Percentiles rank a stretch among this genome's conserved stretches.
phyloP scores from a whole-genome alignment of 2,888 invertebrate genomes.

The Zonitis immaculata region DNA sequence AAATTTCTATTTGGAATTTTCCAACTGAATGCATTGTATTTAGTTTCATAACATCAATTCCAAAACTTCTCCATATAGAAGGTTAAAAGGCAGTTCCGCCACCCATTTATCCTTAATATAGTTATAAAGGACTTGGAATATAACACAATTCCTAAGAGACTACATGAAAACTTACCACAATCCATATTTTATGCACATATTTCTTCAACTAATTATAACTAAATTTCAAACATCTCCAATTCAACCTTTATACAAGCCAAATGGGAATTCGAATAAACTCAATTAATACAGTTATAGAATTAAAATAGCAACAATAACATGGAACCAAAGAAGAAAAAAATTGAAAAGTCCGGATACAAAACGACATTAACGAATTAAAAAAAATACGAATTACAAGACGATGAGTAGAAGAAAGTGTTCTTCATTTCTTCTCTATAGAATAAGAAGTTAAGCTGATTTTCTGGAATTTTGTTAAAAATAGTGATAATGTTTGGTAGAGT shows the following conservation, averaged over 20 bases:
- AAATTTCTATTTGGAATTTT: not conserved
- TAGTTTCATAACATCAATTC: not conserved
- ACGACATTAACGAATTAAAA: not conserved
- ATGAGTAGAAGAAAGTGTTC: no score
- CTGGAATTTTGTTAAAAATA: not conserved
- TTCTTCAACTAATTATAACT: not conserved
- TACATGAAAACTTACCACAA: not conserved
- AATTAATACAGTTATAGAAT: not conserved
- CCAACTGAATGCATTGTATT: not conserved
- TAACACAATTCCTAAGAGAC: not conserved
- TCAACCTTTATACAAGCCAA: not conserved
- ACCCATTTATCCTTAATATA: slow-evolving; percentile 1
- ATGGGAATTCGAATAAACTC: not conserved
- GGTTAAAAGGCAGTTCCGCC: not conserved
- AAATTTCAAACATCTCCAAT: not conserved
- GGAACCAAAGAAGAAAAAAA: not conserved
- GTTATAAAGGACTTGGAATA: slow-evolving; percentile 1
- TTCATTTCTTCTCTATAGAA: no score
- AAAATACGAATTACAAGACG: no score
- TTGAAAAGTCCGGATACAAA: not conserved
- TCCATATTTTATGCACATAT: slow-evolving; percentile 1
- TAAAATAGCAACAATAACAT: not conserved
- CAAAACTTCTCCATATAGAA: not conserved
- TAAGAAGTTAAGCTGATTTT: not conserved
- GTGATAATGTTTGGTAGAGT: not conserved